Base-by-base conservation (phyloP, 2,797 vertebrate species). In the Anomalospiza imberbis region DNA sequence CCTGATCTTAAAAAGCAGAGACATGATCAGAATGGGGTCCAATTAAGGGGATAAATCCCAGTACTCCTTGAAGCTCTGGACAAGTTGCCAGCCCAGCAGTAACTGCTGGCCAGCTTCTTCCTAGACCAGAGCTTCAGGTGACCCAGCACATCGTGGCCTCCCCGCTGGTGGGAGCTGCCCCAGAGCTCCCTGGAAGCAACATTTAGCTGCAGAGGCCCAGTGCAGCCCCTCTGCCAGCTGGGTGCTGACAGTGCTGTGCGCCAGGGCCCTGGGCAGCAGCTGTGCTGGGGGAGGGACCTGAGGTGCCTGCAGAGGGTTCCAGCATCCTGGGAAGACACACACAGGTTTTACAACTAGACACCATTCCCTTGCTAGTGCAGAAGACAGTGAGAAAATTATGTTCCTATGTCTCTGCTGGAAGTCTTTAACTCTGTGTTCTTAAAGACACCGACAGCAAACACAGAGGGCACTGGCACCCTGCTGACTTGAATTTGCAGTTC, bases 401-500 rank as follows among this genome's bases (percentile, higher is more conserved):
- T 94, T 95, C 44, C 0, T 51, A 68, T 75, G 61, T 89, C 96
- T 97, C 73, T 17, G 42, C 86, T 91, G 94, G 96, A 89, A 97
- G 95, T 88, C 96, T 97, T 96, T 98, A 92, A 92, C 95, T 95
- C 54, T 62, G 31, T 93, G 73, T 78, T 86, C 87, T 95, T 96
- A 96, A 97, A 94, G 97, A 97, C 87, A 93, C 48, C 93, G 85
- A 80, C 65, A 77, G 94, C 88, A 81, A 91, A 90, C 89, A 94
- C 94, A 97, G 95, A 97, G 97, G 97, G 95, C 93, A 96, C 85
- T 90, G 82, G 93, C 88, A 91, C 88, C 96, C 91, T 89, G 68
- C 83, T 84, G 89, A 91, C 97, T 96, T 95, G 95, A 97, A 97
- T 97, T 93, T 94, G 91, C 94, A 94, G 95, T 95, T 97, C 97